phyloP scores from a whole-genome alignment of 2,113 vertebrate genomes.

The Calyptomena viridis region DNA sequence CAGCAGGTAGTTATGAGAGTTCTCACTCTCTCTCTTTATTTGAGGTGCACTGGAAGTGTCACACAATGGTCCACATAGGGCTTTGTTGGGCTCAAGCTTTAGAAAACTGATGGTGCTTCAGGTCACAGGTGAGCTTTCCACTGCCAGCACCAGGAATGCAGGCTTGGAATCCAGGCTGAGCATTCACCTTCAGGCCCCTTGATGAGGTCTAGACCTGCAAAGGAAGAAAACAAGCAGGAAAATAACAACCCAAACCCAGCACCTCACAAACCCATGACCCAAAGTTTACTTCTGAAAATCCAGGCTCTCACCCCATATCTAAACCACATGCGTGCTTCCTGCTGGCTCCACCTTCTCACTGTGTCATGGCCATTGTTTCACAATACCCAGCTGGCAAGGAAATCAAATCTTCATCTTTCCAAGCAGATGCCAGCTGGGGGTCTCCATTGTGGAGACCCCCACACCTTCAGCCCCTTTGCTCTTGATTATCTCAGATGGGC shows the following conservation, averaged over 20 bases:
- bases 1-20: neutral
- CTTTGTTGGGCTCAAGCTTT: neutral
- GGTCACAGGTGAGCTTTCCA: neutral
- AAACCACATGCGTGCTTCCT: fast-evolving
- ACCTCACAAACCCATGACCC: neutral
- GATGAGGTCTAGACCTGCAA: neutral
- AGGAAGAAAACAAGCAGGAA: neutral
- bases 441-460: neutral
- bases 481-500: neutral
- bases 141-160: neutral
- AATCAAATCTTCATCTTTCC: neutral
- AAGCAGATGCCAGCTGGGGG: neutral
- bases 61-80: neutral
- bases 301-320: neutral
- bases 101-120: neutral
- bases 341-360: neutral
- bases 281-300: neutral
- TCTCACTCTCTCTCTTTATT: fast-evolving
- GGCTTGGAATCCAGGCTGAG: neutral
- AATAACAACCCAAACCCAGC: neutral
- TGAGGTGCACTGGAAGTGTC: neutral
- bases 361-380: fast-evolving
- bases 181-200: neutral
- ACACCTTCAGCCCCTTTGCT: neutral
- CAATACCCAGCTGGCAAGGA: neutral